These are phyloP conservation scores for Artibeus lituratus DNA, from an alignment of 2,797 vertebrate species.

Conservation along the genomic window DNA sequence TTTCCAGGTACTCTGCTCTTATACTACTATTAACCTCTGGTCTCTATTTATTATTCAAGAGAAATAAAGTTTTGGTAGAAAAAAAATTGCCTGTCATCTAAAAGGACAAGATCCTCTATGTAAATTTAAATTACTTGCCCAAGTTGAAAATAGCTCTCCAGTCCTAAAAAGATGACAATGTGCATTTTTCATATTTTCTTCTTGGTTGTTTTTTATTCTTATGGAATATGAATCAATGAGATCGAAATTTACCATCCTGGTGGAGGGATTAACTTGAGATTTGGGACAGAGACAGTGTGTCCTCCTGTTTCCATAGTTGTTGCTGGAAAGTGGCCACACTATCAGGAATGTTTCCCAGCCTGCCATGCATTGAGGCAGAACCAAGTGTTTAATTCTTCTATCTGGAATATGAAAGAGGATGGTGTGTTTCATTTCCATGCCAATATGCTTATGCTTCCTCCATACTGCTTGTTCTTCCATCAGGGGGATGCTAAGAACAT, in stretches of 20 bases:
- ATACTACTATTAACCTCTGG: conserved; percentile 76
- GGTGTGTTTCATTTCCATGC: background rate
- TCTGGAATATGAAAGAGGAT: background rate
- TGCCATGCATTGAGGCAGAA: background rate
- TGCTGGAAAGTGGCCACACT: background rate
- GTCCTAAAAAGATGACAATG: conserved; percentile 71
- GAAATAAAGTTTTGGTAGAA: conserved; percentile 75
- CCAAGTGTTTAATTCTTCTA: background rate
- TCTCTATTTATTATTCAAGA: conserved; percentile 81
- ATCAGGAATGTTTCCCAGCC: background rate
- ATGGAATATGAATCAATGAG: background rate
- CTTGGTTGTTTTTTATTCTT: conserved; percentile 36
- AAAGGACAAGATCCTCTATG: conserved; percentile 72
- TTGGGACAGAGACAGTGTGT: background rate
- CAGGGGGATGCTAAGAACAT: background rate
- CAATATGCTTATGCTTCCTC: background rate
- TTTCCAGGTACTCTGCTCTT: conserved; percentile 75
- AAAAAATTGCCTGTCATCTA: conserved; percentile 77
- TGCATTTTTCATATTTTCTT: conserved; percentile 72
- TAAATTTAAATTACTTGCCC: conserved; percentile 76
- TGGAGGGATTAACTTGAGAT: conserved; percentile 8
- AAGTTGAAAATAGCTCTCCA: conserved; percentile 77
- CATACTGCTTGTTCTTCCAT: background rate
- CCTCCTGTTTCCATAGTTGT: background rate
- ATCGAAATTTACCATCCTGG: background rate